Percentiles rank a stretch among this genome's conserved stretches.
phyloP scores from a whole-genome alignment of 2,113 vertebrate species.

The Cryptomyrus ogoouensis region DNA sequence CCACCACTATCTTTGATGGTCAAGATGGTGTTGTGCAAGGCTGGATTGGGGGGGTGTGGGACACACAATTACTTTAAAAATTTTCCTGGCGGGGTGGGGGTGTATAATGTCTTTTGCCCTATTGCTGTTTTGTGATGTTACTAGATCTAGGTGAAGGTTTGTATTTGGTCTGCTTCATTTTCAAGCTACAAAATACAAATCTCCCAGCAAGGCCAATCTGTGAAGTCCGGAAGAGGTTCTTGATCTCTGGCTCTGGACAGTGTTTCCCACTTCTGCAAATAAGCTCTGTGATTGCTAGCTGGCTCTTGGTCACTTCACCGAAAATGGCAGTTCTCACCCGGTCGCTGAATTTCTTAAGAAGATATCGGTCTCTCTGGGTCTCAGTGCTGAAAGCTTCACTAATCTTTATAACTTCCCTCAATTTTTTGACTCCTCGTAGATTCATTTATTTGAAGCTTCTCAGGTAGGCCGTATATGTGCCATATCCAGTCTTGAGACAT shows the following conservation, averaged over 20 bases:
- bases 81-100: background rate
- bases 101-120: too few species aligned
- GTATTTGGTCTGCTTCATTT: background rate
- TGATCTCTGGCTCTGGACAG: background rate
- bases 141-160: background rate
- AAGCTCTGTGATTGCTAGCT: background rate
- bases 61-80: background rate
- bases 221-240: background rate
- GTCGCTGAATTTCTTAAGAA: background rate
- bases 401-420: background rate
- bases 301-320: background rate
- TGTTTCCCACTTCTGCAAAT: background rate
- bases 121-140: background rate
- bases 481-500: background rate
- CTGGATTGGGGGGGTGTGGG: background rate
- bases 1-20: background rate
- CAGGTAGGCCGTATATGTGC: background rate
- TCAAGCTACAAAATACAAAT: background rate
- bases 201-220: background rate
- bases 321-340: background rate
- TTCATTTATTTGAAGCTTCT: background rate
- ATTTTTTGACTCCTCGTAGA: background rate
- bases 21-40: background rate
- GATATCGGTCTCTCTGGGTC: background rate
- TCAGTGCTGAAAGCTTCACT: background rate